Percentiles rank a stretch among this genome's conserved stretches.
Conservation (phyloP, 2,113 vertebrate genomes). For the Coracopsis vasa region DNA sequence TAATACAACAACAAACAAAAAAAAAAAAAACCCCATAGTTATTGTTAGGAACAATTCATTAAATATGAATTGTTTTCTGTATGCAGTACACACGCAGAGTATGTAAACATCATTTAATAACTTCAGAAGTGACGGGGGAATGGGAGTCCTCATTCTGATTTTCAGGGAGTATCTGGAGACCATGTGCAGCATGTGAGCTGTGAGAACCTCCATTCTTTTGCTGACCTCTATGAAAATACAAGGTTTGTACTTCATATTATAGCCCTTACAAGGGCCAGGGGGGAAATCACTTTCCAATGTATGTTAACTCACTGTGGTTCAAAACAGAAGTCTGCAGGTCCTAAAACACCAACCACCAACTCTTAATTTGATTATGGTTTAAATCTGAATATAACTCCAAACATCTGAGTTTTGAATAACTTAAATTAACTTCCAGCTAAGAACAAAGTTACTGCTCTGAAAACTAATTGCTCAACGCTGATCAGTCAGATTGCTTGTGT, state of each 20-base stretch:
- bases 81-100: background rate
- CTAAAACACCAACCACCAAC: background rate
- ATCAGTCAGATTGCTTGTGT: background rate
- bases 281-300: background rate
- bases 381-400: background rate
- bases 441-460: background rate
- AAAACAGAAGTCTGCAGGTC: background rate
- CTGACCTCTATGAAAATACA: background rate
- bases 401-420: background rate
- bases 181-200: background rate
- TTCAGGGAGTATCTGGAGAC: background rate
- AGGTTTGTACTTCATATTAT: background rate
- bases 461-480: background rate
- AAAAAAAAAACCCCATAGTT: background rate
- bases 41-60: background rate
- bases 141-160: background rate
- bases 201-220: background rate
- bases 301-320: background rate
- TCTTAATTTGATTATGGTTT: background rate
- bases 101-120: background rate
- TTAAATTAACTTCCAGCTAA: background rate
- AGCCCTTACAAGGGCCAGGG: background rate
- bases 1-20: background rate
- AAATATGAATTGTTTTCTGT: background rate
- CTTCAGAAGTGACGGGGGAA: background rate